Base-by-base conservation (phyloP, 1,140 invertebrate genomes). In the Telenomus remus region DNA sequence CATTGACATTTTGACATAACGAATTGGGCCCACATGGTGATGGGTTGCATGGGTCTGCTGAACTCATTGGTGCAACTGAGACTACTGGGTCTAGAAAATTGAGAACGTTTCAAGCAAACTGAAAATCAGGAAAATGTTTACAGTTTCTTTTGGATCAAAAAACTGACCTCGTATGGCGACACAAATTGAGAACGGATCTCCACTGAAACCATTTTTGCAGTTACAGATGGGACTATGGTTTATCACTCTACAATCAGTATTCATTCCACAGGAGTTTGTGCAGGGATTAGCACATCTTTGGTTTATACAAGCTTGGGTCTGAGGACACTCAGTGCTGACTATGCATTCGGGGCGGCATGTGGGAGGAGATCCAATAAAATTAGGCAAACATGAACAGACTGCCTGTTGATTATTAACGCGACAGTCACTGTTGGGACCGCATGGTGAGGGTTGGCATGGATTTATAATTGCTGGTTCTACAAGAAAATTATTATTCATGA, bases 351-450 rank as follows among this genome's bases (percentile, higher is more conserved):
- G 63, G 2, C 63, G 35, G 43, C 63, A 65, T 0, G 11, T 0
- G 7, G 68, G 68, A 7, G 68, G 68, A 47, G 11, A 53, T 9
- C 68, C 68, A 10, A 47, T 53, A 12, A 16, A 71, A 37, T 16
- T 39, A 12, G 39, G 33, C 14, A 59, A 83, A 78, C 93, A 95
- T 33, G 90, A 90, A 68, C 93, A 94, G 43, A 91, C 90, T 5
- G 90, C 92, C 70, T 89, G 90, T 11, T 89, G 89, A 57, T 92
- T 91, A 39, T 91, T 85, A 15, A 89, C 88, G 27, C 90, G 87
- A 79, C 95, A 96, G 35, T 90, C 84, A 73, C 91, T 92, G 81
- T 93, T 93, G 27, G 92, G 89, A 54, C 93, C 93, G 84, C 92
- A 94, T 19, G 92, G 92, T 37, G 90, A 91, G 37, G 91, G 91